These are phyloP conservation scores for human (Homo sapiens) DNA, from an alignment of 2,113 vertebrate genomes.

Conservation along the genomic window DNA sequence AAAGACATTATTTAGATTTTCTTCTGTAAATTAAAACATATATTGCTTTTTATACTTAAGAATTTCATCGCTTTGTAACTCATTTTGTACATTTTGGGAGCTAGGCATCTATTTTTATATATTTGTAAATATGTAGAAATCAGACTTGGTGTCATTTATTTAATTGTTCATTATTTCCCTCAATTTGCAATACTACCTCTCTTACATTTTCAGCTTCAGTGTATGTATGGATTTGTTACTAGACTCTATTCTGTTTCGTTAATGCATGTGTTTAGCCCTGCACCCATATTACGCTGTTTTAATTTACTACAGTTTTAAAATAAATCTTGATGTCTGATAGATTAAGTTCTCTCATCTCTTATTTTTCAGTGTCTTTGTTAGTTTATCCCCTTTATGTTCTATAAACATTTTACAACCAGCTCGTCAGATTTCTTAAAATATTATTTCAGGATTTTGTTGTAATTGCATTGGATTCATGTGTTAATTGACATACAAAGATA, in stretches of 20 bases:
- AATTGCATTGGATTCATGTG: not conserved
- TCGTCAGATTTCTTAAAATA: not conserved
- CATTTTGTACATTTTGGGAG: not conserved
- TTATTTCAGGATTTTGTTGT: not conserved
- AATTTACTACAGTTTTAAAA: not conserved
- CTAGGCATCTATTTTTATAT: not conserved
- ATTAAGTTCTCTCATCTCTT: not conserved
- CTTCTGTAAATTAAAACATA: not conserved
- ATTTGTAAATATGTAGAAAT: not conserved
- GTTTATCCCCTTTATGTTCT: not conserved
- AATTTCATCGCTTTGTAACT: not conserved
- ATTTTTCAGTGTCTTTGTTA: not conserved
- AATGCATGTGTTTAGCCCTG: not conserved
- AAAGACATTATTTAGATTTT: not conserved
- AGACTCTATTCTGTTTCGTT: not conserved
- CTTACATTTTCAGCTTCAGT: not conserved
- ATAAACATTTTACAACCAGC: not conserved
- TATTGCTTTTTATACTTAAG: not conserved
- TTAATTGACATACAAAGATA: not conserved
- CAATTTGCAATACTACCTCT: not conserved
- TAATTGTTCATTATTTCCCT: not conserved
- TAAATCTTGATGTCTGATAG: not conserved
- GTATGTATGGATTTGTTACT: not conserved
- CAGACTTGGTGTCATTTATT: not conserved
- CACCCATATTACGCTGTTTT: not conserved